These are phyloP conservation scores for Smithornis capensis DNA, from an alignment of 2,113 vertebrate genomes.

Conservation along the genomic window DNA sequence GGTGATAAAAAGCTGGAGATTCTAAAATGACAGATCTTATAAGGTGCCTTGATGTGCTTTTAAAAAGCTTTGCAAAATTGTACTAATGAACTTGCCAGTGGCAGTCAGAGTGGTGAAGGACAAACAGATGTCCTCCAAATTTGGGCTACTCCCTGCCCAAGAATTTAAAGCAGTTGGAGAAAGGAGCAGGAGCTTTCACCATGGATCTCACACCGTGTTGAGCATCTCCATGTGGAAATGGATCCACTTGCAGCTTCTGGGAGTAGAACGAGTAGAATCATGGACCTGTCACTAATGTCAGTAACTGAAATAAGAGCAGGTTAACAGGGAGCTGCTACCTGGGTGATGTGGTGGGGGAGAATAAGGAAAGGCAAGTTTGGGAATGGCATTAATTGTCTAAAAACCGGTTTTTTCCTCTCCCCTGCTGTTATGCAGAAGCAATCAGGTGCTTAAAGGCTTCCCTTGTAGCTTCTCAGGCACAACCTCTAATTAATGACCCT, in stretches of 20 bases:
- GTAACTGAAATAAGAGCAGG: not conserved
- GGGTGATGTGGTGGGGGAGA: not conserved
- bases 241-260: not conserved
- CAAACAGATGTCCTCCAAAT: not conserved
- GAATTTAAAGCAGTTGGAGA: not conserved
- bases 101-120: not conserved
- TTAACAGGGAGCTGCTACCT: not conserved
- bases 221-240: not conserved
- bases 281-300: not conserved
- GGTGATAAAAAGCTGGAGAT: not conserved
- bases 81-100: not conserved
- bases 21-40: not conserved
- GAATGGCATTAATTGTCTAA: not conserved
- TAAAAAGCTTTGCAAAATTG: not conserved
- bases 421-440: not conserved
- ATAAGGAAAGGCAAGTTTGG: not conserved
- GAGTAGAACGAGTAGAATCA: not conserved
- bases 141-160: not conserved
- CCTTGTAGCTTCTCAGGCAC: not conserved
- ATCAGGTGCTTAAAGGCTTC: not conserved
- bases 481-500: not conserved
- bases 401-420: not conserved
- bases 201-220: accelerated
- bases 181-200: not conserved
- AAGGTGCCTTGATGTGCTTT: not conserved